Evolutionary conservation across 2,888 invertebrate genomes (phyloP).

Genomic region (Yponomeuta sedellus): DNA sequence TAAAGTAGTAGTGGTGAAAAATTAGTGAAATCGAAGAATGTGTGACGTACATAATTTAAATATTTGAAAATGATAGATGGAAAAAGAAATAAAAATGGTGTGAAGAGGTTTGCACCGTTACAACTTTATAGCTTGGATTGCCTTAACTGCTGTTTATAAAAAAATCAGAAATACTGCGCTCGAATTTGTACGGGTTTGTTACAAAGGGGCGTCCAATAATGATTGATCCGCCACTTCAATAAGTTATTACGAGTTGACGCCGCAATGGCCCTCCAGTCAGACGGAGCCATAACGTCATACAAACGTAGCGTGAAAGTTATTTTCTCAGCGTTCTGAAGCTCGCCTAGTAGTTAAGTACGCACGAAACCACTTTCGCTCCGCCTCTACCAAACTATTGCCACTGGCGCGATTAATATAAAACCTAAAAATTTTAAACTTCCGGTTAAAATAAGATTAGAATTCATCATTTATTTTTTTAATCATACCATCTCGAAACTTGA

Average conservation of each 20-base stretch:
- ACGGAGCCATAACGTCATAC: slow-evolving; percentile 36
- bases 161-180: too few relatives aligned
- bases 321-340: slow-evolving; percentile 61
- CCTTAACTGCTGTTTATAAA: neutral
- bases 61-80: too few relatives aligned
- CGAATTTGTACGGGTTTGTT: neutral
- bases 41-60: too few relatives aligned
- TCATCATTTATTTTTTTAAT: too few relatives aligned
- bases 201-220: neutral
- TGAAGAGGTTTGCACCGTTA: too few relatives aligned
- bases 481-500: too few relatives aligned
- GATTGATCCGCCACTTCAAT: neutral
- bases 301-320: slow-evolving; percentile 72
- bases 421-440: too few relatives aligned
- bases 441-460: too few relatives aligned
- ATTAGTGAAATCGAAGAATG: too few relatives aligned
- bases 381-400: slow-evolving; percentile 28
- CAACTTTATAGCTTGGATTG: neutral
- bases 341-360: slow-evolving; percentile 36
- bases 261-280: slow-evolving; percentile 44
- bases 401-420: too few relatives aligned
- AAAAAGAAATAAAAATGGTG: too few relatives aligned
- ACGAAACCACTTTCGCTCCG: slow-evolving; percentile 68
- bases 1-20: too few relatives aligned
- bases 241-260: neutral